Percentiles rank a stretch among this genome's conserved stretches.
Conservation (phyloP, 2,888 invertebrate genomes). For the Gerris lacustris region DNA sequence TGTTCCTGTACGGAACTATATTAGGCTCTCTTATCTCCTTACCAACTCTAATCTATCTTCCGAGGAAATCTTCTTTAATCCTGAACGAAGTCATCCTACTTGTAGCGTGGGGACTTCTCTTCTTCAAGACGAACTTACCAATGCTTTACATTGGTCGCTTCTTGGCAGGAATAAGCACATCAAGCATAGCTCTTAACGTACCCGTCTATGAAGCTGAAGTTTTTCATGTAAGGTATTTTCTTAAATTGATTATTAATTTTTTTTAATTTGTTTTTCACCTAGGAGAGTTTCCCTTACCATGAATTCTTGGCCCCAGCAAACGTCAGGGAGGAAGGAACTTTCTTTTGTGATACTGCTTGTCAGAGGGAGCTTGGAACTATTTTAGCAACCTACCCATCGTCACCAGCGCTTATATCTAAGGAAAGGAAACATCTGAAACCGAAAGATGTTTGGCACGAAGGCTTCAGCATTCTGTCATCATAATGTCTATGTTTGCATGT, state of each 20-base stretch:
- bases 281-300: too few species aligned
- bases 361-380: too few species aligned
- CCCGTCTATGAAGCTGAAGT: constrained; percentile 4
- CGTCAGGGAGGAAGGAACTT: too few species aligned
- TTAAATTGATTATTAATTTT: not conserved
- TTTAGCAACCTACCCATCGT: too few species aligned
- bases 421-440: too few species aligned
- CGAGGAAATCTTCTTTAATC: not conserved
- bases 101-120: not conserved
- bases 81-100: not conserved
- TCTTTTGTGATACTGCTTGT: too few species aligned
- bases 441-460: too few species aligned
- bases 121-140: not conserved
- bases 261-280: too few species aligned
- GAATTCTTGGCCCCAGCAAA: too few species aligned
- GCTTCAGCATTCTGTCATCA: too few species aligned
- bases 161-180: not conserved
- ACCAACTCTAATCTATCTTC: not conserved
- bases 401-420: too few species aligned
- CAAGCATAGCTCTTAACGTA: not conserved
- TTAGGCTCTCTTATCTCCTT: not conserved
- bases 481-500: too few species aligned
- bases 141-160: not conserved
- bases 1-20: constrained; percentile 1
- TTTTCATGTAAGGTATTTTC: not conserved